Base-by-base conservation (phyloP, 2,888 invertebrate species). In the Kryphioiulus occultus region DNA sequence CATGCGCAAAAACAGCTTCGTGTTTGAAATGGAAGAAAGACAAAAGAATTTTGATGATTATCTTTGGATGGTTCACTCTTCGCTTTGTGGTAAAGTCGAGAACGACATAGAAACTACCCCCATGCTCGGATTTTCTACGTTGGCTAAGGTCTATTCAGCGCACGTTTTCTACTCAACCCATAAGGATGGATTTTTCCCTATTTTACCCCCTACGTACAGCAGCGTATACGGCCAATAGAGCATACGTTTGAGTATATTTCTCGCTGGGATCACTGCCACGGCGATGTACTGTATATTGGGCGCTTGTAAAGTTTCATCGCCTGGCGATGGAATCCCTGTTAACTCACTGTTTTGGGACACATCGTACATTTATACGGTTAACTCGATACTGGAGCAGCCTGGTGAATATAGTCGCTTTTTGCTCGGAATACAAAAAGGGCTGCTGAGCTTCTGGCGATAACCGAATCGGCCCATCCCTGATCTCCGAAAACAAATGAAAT, bases 341-440 rank as follows among this genome's bases (percentile, higher is more conserved):
- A 68, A 68, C 59, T 68, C 59, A 26, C 59, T 68, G 59, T 68
- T 68, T 68, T 68, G 59, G 59, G 59, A 68, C 22, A 68, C 59
- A 68, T 68, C 19, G 59, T 68, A 68, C 59, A 68, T 68, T 68
- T 68, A 68, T 68, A 68, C 22, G 59, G 59, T 68, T 68, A 68
- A 68, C 59, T 68, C 59, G 59, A 68, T 68, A 68, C 59, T 68
- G 22, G 59, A 22, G 12, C n/a, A 68, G 7, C 5, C 59, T 68
- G 53, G n/a, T n/a, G 53, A 59, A 59, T 59, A n/a, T 19, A 0
- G 5, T n/a, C n/a, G 53, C 53, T 59, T 59, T 59, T 59, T 59
- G 53, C 53, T 59, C n/a, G 53, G 59, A 68, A 68, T 68, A 68
- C 59, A n/a, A 68, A 68, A 68, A 68, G 22, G n/a, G n/a, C n/a